These are phyloP conservation scores for Lumbricus terrestris DNA, from an alignment of 2,888 invertebrate species.

Conservation along the genomic window DNA sequence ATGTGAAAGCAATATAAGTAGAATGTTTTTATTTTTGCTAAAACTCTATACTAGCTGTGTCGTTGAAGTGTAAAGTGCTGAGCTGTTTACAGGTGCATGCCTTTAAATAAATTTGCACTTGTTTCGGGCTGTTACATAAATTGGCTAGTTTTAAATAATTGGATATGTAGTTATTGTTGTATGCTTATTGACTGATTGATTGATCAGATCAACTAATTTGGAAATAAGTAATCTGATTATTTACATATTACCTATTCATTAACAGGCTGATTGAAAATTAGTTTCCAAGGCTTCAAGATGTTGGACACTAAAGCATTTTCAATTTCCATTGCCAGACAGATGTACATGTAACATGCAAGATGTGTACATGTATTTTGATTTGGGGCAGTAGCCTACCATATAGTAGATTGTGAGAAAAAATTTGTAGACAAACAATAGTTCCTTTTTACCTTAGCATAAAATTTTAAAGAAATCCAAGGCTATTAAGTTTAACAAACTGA, in stretches of 20 bases:
- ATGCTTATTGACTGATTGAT: too few relatives aligned
- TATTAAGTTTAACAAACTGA: too few relatives aligned
- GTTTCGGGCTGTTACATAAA: background rate
- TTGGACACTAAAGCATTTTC: background rate
- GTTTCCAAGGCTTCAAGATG: background rate
- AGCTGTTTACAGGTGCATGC: background rate
- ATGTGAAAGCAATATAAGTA: background rate
- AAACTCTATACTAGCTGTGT: background rate
- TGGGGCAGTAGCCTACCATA: too few relatives aligned
- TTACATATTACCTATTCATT: background rate
- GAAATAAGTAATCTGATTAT: too few relatives aligned
- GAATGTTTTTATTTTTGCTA: background rate
- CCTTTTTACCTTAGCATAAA: background rate
- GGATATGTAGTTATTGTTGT: background rate
- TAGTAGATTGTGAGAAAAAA: too few relatives aligned
- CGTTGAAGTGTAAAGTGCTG: background rate
- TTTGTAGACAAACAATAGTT: too few relatives aligned
- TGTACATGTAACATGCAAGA: too few relatives aligned
- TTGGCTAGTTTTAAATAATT: background rate
- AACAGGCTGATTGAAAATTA: background rate
- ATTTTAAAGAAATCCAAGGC: too few relatives aligned
- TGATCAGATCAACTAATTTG: too few relatives aligned
- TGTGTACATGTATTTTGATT: background rate
- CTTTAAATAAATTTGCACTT: background rate
- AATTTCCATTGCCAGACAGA: background rate